Evolutionary conservation across 1,140 invertebrate species (phyloP), one percentile per base, ranked within the genome.

Genomic region (Hyles vespertilio): DNA sequence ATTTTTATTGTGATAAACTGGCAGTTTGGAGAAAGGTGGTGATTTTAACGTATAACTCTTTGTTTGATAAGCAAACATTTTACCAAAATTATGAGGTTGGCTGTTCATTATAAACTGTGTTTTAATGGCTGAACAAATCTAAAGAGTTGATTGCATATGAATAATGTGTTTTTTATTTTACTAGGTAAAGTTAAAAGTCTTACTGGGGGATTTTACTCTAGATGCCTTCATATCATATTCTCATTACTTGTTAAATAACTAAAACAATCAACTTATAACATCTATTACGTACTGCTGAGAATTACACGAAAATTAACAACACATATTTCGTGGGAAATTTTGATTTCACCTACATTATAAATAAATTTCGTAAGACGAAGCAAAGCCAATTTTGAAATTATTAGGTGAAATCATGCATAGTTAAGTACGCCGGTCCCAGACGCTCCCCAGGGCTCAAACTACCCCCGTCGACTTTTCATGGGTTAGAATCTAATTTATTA

Each of bases 1-100:
- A 40, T 40, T 40, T 40, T 40, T 40, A 40, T 40, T 40, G 36
- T 40, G 8, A 40, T 40, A 40, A 40, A 5, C 8, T 40, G 36
- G 36, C 8, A 40, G 36, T 8, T 65, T 63, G 63, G 67, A 59
- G 60, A 63, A 63, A 59, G 56, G 60, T 52, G 45, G 59, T 60
- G 74, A 68, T 63, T 60, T 45, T 44, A 40, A 40, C 36, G 36
- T 5, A 40, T 8, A 40, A 5, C 8, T 40, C 36, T 22, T 22
- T 22, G 22, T 22, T 22, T 5, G 36, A 5, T 40, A 5, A 40
- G 36, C 36, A 8, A 5, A 22, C 22, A 22, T 5, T 40, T 40
- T 40, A 40, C 36, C 8, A 40, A 40, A 40, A 40, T 40, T 40
- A 8, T 40, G 4, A 5, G 36, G 36, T 8, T 40, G 36, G 36